A percentile compares a stretch with the other conserved stretches of the same genome.
Evolutionary conservation across 2,888 invertebrate genomes (phyloP).

Genomic region (Penaeus monodon): DNA sequence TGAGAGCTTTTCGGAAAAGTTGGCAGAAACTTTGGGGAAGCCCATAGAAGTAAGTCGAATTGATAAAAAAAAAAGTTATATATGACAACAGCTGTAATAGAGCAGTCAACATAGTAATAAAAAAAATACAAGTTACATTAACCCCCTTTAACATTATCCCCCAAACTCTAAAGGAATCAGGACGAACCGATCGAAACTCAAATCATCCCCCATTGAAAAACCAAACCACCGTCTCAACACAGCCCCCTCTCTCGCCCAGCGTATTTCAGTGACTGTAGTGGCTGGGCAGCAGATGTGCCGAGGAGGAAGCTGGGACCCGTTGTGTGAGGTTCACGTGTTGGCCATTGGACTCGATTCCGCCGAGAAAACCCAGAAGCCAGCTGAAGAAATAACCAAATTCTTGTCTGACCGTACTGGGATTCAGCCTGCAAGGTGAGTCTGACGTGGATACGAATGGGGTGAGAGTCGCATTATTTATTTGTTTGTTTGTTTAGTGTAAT

Average conservation of each 20-base stretch:
- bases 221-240: no score
- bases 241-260: neutral
- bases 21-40: neutral
- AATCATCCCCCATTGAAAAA: no score
- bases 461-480: no score
- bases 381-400: conserved; percentile 6
- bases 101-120: no score
- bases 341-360: conserved; percentile 8
- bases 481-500: no score
- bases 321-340: conserved; percentile 22
- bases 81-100: no score
- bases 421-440: neutral
- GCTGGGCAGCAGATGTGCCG: neutral
- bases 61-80: no score
- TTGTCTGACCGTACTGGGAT: conserved; percentile 12
- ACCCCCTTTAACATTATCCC: no score
- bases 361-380: neutral
- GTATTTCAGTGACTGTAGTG: conserved; percentile 17
- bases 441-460: no score
- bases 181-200: no score
- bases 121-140: no score
- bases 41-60: neutral
- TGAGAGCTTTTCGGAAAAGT: neutral
- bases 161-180: no score
- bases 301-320: conserved; percentile 3